These are phyloP conservation scores for Florisuga fusca DNA, from an alignment of 2,797 vertebrate species.

Conservation along the genomic window DNA sequence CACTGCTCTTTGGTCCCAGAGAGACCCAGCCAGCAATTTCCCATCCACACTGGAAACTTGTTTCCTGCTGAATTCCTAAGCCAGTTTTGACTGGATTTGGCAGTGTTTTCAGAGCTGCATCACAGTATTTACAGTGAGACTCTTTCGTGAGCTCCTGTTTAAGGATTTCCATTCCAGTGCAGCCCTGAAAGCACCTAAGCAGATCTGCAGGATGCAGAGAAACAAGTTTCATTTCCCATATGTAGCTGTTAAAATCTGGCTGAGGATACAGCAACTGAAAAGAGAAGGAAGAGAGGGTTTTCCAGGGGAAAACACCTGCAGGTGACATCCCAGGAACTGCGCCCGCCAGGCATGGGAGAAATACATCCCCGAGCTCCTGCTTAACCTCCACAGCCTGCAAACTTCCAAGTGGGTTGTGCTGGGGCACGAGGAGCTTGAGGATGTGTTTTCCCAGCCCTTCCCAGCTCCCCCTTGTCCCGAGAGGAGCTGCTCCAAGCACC, in stretches of 20 bases:
- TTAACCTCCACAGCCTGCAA: background rate
- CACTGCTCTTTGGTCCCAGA: background rate
- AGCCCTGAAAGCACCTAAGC: background rate
- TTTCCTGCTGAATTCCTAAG: slow-evolving; percentile 6
- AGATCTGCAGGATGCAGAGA: background rate
- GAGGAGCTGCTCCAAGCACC: background rate
- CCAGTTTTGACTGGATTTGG: background rate
- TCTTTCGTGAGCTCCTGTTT: background rate
- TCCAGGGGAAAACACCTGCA: background rate
- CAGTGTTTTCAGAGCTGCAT: background rate
- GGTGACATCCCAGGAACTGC: background rate
- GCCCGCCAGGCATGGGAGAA: background rate
- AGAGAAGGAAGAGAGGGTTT: background rate
- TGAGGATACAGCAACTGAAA: background rate
- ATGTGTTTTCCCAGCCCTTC: background rate
- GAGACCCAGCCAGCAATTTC: background rate
- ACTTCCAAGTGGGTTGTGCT: rapidly evolving
- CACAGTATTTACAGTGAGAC: background rate
- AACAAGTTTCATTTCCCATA: background rate
- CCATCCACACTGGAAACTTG: background rate
- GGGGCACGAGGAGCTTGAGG: background rate
- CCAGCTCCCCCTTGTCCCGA: background rate
- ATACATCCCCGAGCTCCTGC: background rate
- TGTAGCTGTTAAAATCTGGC: background rate
- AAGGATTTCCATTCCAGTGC: background rate